These are phyloP conservation scores for Oscheius sp. DNA, from an alignment of 2,888 invertebrate genomes.

Conservation along the genomic window DNA sequence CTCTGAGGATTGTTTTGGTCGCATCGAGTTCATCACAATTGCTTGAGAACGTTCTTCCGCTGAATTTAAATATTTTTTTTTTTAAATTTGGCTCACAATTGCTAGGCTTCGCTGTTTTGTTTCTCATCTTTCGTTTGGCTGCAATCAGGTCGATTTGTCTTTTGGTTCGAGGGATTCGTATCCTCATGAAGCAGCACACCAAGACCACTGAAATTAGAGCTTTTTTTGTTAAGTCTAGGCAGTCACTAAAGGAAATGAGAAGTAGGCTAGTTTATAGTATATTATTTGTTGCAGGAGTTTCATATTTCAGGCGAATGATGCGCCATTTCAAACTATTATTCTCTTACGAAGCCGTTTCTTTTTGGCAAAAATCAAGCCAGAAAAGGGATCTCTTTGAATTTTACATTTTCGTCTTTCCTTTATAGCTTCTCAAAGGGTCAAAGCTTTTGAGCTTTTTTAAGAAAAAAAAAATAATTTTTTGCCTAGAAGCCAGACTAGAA, in stretches of 20 bases:
- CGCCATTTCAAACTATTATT: too few relatives aligned
- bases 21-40: conserved; percentile 66
- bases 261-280: too few relatives aligned
- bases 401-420: not conserved
- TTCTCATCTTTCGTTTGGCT: conserved; percentile 55
- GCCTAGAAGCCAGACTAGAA: too few relatives aligned
- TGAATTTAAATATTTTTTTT: conserved; percentile 26
- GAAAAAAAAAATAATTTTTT: too few relatives aligned
- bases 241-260: too few relatives aligned
- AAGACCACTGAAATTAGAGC: conserved; percentile 64
- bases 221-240: too few relatives aligned
- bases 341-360: too few relatives aligned
- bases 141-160: conserved; percentile 67
- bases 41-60: conserved; percentile 60
- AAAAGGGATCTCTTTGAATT: not conserved
- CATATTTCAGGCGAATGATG: too few relatives aligned
- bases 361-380: too few relatives aligned
- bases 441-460: not conserved
- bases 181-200: conserved; percentile 69
- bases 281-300: too few relatives aligned
- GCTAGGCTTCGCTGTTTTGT: conserved; percentile 36
- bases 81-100: not conserved
- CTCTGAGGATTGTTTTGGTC: conserved; percentile 21
- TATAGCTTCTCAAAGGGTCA: not conserved
- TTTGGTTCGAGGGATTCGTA: conserved; percentile 68